Evolutionary conservation across 2,888 invertebrate genomes (phyloP).

Genomic region (Boloria euphrosyne): DNA sequence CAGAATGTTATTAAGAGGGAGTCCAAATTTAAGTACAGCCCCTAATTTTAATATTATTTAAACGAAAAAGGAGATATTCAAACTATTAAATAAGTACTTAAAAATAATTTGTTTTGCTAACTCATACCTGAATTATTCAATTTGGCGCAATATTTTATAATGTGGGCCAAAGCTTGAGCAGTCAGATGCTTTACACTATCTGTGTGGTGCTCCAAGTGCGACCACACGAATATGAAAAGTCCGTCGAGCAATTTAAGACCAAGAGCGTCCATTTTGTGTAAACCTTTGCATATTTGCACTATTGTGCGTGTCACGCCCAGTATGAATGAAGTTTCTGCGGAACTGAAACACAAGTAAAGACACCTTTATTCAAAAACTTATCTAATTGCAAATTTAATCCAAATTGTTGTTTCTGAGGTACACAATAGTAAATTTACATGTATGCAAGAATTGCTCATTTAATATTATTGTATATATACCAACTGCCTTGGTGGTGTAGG

Average conservation of each 20-base stretch:
- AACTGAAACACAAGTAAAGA: slow-evolving; percentile 46
- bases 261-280: slow-evolving; percentile 37
- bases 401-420: too few relatives aligned
- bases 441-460: too few relatives aligned
- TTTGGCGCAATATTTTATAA: slow-evolving; percentile 55
- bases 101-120: background rate
- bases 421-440: too few relatives aligned
- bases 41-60: too few relatives aligned
- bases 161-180: slow-evolving; percentile 65
- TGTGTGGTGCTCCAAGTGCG: slow-evolving; percentile 84
- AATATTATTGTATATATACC: too few relatives aligned
- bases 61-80: background rate
- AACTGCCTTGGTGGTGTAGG: too few relatives aligned
- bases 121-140: slow-evolving; percentile 57
- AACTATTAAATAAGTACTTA: background rate
- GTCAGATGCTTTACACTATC: slow-evolving; percentile 85
- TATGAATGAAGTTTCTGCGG: slow-evolving; percentile 60
- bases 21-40: too few relatives aligned
- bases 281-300: slow-evolving; percentile 53
- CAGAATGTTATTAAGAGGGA: too few relatives aligned
- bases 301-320: slow-evolving; percentile 56
- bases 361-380: too few relatives aligned
- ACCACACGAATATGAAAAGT: slow-evolving; percentile 74
- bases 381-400: too few relatives aligned
- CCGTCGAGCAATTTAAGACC: slow-evolving; percentile 46